Evolutionary conservation across 2,113 vertebrate species (phyloP).

Genomic region (Scatophagus argus): DNA sequence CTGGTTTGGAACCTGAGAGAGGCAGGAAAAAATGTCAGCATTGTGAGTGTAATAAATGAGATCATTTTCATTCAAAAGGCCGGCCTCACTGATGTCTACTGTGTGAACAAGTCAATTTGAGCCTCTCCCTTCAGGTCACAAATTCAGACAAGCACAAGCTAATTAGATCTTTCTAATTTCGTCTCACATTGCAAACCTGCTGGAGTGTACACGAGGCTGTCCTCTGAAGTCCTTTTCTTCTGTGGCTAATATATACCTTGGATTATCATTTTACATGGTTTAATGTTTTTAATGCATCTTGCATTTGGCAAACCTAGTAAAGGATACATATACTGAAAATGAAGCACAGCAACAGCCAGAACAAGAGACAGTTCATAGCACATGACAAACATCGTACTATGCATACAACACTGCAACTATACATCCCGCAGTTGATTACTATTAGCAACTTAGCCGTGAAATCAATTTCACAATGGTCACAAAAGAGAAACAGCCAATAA

Average conservation of each 20-base stretch:
- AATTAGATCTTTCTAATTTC: slow-evolving; percentile 53
- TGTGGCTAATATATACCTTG: neutral
- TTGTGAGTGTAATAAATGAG: slow-evolving; percentile 53
- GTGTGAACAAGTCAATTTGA: slow-evolving; percentile 63
- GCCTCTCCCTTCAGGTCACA: slow-evolving; percentile 57
- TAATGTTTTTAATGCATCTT: slow-evolving; percentile 25
- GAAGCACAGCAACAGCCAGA: slow-evolving; percentile 4
- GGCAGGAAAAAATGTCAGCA: slow-evolving; percentile 35
- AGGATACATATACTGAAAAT: neutral
- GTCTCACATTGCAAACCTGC: slow-evolving; percentile 3
- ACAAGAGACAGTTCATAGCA: slow-evolving; percentile 6
- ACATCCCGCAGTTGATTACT: slow-evolving; percentile 38
- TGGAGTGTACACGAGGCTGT: slow-evolving; percentile 7
- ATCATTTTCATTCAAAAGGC: slow-evolving; percentile 60
- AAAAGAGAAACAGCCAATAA: slow-evolving; percentile 55
- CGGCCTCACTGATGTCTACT: slow-evolving; percentile 44
- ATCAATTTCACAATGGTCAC: slow-evolving; percentile 55
- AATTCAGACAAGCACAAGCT: slow-evolving; percentile 35
- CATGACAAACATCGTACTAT: slow-evolving; percentile 12
- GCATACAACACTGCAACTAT: neutral
- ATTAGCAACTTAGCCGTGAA: slow-evolving; percentile 35
- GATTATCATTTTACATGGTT: slow-evolving; percentile 17
- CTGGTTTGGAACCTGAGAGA: slow-evolving; percentile 27
- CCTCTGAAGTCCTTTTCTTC: slow-evolving; percentile 1
- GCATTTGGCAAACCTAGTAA: neutral